Percentiles rank a stretch among this genome's conserved stretches.
Evolutionary conservation across 1,140 invertebrate species (phyloP).

Genomic region (Drosophila bocqueti): DNA sequence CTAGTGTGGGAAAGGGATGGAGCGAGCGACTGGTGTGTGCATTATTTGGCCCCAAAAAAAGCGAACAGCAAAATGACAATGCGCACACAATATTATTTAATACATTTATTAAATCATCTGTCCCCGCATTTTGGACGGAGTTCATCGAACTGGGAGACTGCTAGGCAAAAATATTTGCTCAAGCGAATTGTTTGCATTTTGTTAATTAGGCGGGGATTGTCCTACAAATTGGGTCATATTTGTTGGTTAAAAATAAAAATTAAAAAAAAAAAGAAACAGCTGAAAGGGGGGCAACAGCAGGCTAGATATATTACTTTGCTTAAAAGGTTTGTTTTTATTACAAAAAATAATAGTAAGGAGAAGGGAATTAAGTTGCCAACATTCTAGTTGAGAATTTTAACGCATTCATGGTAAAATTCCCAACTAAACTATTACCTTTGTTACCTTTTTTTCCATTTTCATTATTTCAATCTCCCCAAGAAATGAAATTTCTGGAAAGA

Average conservation of each 20-base stretch:
- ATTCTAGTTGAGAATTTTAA: background rate
- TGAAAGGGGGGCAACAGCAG: background rate
- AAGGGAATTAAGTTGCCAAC: background rate
- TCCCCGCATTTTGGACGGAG: background rate
- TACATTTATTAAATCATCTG: slow-evolving; percentile 62
- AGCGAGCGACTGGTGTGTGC: slow-evolving; percentile 14
- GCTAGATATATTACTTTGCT: background rate
- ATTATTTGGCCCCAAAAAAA: slow-evolving; percentile 71
- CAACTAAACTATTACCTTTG: background rate
- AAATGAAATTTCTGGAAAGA: background rate
- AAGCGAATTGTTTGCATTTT: slow-evolving; percentile 34
- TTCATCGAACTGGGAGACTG: slow-evolving; percentile 14
- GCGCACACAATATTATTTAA: slow-evolving; percentile 72
- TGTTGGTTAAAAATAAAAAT: slow-evolving; percentile 1
- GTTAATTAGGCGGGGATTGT: slow-evolving; percentile 54
- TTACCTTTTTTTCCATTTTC: background rate
- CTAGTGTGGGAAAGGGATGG: slow-evolving; percentile 45
- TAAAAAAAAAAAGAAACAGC: background rate
- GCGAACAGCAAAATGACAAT: slow-evolving; percentile 23
- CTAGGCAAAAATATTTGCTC: slow-evolving; percentile 41
- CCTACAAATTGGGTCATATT: slow-evolving; percentile 25
- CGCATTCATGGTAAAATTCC: background rate
- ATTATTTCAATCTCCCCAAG: slow-evolving; percentile 1
- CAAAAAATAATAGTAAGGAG: background rate
- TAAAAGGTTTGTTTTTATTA: background rate